phyloP scores from a whole-genome alignment of 2,888 invertebrate genomes.

The Heliconius erato region DNA sequence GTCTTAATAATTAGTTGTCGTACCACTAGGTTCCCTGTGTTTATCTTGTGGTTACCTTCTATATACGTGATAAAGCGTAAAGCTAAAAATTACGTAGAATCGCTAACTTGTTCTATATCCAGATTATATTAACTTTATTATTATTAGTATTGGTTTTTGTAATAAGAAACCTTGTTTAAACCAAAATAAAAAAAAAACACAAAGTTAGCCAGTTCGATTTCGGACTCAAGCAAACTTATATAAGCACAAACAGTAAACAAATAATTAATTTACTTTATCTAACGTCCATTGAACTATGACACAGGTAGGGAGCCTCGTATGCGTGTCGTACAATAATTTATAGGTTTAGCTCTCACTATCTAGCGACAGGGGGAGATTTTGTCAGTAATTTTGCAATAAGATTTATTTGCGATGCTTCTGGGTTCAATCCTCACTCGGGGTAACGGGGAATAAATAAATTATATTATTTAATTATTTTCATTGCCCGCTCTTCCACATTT shows the following conservation, averaged over 20 bases:
- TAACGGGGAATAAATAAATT: background rate
- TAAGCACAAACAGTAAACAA: constrained; percentile 21
- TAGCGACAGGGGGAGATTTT: constrained; percentile 37
- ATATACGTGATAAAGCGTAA: no score
- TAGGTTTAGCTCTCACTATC: constrained; percentile 34
- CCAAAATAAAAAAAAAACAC: background rate
- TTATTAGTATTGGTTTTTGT: no score
- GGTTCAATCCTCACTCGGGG: background rate
- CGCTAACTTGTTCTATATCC: no score
- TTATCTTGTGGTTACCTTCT: no score
- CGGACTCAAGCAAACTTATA: background rate
- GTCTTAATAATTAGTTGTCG: no score
- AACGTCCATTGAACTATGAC: constrained; percentile 39
- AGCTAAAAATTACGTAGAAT: no score
- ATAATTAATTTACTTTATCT: constrained; percentile 42
- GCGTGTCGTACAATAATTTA: constrained; percentile 43
- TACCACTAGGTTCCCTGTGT: no score
- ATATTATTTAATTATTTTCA: background rate
- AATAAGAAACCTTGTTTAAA: no score
- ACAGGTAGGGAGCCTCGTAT: constrained; percentile 34
- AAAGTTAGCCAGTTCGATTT: constrained; percentile 1
- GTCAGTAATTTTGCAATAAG: constrained; percentile 37
- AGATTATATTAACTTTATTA: no score
- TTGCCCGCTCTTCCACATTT: background rate
- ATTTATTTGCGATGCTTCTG: constrained; percentile 31